A percentile compares a stretch with the other conserved stretches of the same genome.
Evolutionary conservation across 2,113 vertebrate genomes (phyloP).

Genomic region (Prunella fulvescens): DNA sequence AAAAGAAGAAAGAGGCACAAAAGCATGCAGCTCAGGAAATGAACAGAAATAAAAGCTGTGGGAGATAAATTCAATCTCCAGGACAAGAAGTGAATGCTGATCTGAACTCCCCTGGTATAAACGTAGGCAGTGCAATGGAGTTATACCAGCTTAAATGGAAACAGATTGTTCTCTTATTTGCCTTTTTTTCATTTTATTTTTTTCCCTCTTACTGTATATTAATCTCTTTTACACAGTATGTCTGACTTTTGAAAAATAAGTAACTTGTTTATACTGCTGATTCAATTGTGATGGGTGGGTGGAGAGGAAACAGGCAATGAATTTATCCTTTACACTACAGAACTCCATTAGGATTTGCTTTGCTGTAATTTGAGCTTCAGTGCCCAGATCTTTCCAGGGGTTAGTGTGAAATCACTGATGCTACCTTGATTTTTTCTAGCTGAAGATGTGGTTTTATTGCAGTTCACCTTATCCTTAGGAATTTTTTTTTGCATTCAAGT

Average conservation of each 20-base stretch:
- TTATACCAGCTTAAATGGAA: background rate
- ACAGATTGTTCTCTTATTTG: background rate
- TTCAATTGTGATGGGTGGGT: background rate
- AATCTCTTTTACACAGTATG: background rate
- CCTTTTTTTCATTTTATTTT: background rate
- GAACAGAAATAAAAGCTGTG: conserved; percentile 24
- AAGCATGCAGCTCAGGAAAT: background rate
- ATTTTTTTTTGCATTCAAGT: background rate
- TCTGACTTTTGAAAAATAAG: background rate
- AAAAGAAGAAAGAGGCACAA: conserved; percentile 1
- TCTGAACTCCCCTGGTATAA: background rate
- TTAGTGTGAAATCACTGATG: background rate
- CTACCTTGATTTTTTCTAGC: background rate
- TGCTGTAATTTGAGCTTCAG: background rate
- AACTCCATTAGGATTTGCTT: background rate
- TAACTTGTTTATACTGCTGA: background rate
- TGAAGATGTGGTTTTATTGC: background rate
- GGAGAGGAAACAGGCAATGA: background rate
- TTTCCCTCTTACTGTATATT: background rate
- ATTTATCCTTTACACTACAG: background rate
- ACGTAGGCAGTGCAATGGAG: background rate
- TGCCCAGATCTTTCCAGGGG: background rate
- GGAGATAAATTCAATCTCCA: conserved; percentile 25
- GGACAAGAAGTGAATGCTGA: background rate
- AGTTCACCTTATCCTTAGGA: background rate